Evolutionary conservation across 2,113 vertebrate genomes (phyloP), one percentile per base, ranked within the genome.

Genomic region (Odocoileus hemionus): DNA sequence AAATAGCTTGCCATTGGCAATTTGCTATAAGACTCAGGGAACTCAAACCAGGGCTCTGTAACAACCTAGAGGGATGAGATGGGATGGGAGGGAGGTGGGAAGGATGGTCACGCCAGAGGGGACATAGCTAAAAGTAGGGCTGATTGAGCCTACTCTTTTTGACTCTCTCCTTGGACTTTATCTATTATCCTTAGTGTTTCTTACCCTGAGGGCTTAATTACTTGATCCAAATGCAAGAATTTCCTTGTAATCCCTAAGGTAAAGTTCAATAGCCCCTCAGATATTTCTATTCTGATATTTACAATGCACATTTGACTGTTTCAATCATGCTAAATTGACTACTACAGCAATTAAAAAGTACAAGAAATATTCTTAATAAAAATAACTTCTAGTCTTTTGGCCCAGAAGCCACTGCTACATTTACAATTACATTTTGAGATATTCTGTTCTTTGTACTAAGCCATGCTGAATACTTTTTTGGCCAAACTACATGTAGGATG

Each of bases 261-360:
- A 5, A 4, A 89, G 33, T 88, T 95, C 13, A 13, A 39, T 23
- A 60, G 45, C 21, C 23, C 7, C 78, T 82, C 16, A 84, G 30
- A 43, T 58, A 76, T 52, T 86, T 82, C 45, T 90, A n/a, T 89
- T 90, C 47, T 55, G 7, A 30, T 76, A 80, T 12, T 85, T 30
- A 87, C 2, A 30, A 83, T 57, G 43, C 4, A 70, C 86, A 80
- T 84, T 19, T 33, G 76, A n/a, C 70, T 85, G 9, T 80, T 97
- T 57, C 87, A 89, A 57, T 80, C 93, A 91, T 70, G 33, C 16
- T 55, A 95, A 95, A 55, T 92, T 89, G 50, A 94, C 26, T 79
- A 92, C 8, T 11, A 39, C 6, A 28, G 43, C 30, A 93, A 87
- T 96, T 95, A 94, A 57, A 96, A 97, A 97, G 90, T 90, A 90